phyloP scores from a whole-genome alignment of 2,113 vertebrate species.

The Callaeas wilsoni region DNA sequence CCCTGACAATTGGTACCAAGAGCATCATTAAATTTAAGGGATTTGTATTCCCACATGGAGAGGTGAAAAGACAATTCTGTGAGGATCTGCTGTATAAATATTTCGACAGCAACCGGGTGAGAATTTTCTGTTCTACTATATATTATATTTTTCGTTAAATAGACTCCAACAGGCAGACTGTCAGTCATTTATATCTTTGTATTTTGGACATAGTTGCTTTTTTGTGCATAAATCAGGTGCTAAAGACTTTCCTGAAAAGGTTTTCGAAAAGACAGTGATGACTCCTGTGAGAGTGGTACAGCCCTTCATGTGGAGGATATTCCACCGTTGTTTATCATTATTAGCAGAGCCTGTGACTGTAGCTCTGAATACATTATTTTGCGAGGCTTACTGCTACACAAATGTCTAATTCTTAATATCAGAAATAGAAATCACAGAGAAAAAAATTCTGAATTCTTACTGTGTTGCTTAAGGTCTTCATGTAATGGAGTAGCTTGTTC shows the following conservation, averaged over 20 bases:
- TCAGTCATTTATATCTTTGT: neutral
- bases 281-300: neutral
- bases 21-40: conserved; percentile 23
- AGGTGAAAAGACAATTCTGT: neutral
- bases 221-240: neutral
- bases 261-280: neutral
- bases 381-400: neutral
- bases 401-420: neutral
- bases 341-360: neutral
- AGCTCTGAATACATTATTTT: neutral
- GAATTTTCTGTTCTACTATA: neutral
- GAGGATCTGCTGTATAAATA: conserved; percentile 13
- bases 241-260: neutral
- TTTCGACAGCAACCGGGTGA: neutral
- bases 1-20: neutral
- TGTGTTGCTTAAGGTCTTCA: neutral
- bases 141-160: neutral
- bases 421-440: neutral
- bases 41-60: neutral
- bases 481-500: neutral
- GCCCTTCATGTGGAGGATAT: neutral
- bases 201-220: neutral
- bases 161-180: neutral
- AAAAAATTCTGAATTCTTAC: neutral
- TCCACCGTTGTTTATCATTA: neutral